Conservation (phyloP, 1,140 invertebrate species). For the Cotesia vestalis region DNA sequence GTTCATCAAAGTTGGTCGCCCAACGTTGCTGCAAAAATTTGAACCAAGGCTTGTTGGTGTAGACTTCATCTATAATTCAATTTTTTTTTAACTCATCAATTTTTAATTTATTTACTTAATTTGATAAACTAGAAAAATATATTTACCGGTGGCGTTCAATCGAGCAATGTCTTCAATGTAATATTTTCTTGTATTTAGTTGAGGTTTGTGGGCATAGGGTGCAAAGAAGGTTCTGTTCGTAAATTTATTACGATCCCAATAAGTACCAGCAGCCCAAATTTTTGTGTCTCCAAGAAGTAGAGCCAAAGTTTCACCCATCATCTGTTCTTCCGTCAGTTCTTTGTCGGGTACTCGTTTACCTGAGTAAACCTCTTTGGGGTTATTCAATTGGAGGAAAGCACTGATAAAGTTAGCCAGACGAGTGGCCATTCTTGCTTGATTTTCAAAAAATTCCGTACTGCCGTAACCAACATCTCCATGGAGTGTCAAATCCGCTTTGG, state of each 20-base stretch:
- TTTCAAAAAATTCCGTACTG: conserved; percentile 88
- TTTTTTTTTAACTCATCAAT: conserved; percentile 3
- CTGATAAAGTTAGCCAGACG: conserved; percentile 95
- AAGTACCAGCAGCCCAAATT: conserved; percentile 91
- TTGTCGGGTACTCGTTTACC: conserved; percentile 89
- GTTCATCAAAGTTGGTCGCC: conserved; percentile 90
- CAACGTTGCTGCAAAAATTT: conserved; percentile 89
- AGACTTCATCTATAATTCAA: conserved; percentile 73
- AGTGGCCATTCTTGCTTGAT: conserved; percentile 94
- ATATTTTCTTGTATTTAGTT: conserved; percentile 83
- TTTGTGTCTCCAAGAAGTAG: conserved; percentile 90
- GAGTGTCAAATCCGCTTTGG: conserved; percentile 77
- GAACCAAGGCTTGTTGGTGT: conserved; percentile 87
- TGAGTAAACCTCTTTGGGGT: conserved; percentile 93
- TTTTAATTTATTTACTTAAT: not conserved
- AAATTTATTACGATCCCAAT: conserved; percentile 96
- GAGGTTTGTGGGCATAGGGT: conserved; percentile 91
- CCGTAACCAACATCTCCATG: conserved; percentile 87
- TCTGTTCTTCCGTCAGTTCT: conserved; percentile 90
- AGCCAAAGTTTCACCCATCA: conserved; percentile 92
- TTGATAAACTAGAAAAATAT: conserved; percentile 33
- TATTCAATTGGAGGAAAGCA: conserved; percentile 90
- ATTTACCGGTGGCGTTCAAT: conserved; percentile 76
- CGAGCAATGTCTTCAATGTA: conserved; percentile 88
- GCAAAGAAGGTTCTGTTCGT: conserved; percentile 92